Percentiles rank a stretch among this genome's conserved stretches.
phyloP scores from a whole-genome alignment of 2,113 vertebrate genomes.

The Arvicanthis niloticus region DNA sequence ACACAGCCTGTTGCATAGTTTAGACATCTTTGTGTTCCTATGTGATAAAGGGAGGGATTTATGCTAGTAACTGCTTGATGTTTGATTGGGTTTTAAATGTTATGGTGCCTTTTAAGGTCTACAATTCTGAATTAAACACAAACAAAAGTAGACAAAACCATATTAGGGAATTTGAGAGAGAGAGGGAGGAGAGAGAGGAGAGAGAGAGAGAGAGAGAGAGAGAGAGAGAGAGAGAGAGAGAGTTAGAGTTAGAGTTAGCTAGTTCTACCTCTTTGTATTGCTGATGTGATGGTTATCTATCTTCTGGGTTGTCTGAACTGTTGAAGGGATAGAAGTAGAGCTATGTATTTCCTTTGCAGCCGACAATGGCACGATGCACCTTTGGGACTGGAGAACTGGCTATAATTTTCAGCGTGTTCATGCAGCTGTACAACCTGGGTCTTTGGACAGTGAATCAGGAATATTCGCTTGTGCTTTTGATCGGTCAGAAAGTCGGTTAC shows the following conservation, averaged over 20 bases:
- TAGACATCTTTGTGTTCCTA: neutral
- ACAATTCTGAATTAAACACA: constrained; percentile 23
- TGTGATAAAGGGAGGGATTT: neutral
- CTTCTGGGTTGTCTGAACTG: neutral
- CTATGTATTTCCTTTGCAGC: constrained; percentile 86
- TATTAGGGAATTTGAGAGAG: neutral
- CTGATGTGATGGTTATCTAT: neutral
- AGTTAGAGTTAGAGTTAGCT: too few relatives aligned
- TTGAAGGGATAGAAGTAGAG: neutral
- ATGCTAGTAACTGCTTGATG: neutral
- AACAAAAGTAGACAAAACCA: neutral
- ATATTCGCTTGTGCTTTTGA: constrained; percentile 98
- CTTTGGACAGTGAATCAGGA: constrained; percentile 98
- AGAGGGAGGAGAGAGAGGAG: neutral
- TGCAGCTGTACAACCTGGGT: constrained; percentile 97
- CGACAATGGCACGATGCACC: constrained; percentile 98
- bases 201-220: neutral
- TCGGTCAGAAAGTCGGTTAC: constrained; percentile 94
- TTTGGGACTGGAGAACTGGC: constrained; percentile 99
- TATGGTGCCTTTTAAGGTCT: constrained; percentile 15
- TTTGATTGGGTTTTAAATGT: constrained; percentile 16
- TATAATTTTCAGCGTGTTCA: constrained; percentile 99
- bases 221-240: neutral
- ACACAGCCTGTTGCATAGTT: neutral
- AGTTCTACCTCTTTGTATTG: neutral